These are phyloP conservation scores for Grus americana DNA, from an alignment of 2,113 vertebrate species.

Conservation along the genomic window DNA sequence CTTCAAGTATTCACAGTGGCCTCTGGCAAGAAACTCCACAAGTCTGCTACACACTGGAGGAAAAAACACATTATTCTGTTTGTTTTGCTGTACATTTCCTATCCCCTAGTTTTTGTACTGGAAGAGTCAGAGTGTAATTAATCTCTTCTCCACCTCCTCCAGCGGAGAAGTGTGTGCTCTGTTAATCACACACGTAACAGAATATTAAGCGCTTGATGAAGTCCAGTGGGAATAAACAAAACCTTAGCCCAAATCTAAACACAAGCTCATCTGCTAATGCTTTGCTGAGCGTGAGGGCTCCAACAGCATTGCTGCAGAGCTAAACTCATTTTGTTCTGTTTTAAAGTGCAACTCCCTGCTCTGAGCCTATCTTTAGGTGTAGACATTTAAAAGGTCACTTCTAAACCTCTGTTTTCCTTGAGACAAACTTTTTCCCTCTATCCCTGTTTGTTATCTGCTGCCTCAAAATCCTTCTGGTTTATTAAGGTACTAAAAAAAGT, in stretches of 20 bases:
- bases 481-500: not conserved
- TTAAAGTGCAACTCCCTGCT: not conserved
- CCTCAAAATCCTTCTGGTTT: not conserved
- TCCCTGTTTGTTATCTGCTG: not conserved
- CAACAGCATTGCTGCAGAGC: not conserved
- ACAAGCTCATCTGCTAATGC: not conserved
- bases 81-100: not conserved
- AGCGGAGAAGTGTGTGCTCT: not conserved
- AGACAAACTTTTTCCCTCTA: not conserved
- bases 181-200: not conserved
- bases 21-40: not conserved
- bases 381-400: not conserved
- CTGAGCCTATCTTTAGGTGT: not conserved
- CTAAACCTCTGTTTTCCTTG: not conserved
- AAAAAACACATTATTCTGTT: not conserved
- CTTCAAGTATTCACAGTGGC: not conserved
- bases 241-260: not conserved
- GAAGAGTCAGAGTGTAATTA: not conserved
- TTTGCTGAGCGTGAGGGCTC: not conserved
- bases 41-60: not conserved
- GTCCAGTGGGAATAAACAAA: not conserved
- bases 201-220: not conserved
- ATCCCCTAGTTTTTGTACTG: not conserved
- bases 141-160: not conserved
- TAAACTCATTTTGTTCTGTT: not conserved